Evolutionary conservation across 2,888 invertebrate genomes (phyloP).

Genomic region (Microplitis manilae): DNA sequence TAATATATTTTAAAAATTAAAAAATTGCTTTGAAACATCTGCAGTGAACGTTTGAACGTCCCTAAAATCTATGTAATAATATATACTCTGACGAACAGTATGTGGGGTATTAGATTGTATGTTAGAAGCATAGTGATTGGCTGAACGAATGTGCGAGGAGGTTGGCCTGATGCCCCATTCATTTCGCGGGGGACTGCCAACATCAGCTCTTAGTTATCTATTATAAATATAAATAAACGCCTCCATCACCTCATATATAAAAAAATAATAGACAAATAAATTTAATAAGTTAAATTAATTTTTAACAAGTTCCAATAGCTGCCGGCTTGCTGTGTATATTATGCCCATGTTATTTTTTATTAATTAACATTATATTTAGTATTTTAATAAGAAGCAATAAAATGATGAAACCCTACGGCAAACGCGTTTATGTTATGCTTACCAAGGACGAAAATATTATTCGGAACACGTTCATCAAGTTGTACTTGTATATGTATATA

Average conservation of each 20-base stretch:
- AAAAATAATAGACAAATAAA: too few species aligned
- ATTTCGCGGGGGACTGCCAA: constrained; percentile 57
- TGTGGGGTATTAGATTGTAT: constrained; percentile 63
- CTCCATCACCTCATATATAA: background rate
- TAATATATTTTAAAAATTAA: too few species aligned
- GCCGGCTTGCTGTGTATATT: too few species aligned
- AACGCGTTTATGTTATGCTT: background rate
- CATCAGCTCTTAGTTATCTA: constrained; percentile 26
- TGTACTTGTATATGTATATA: background rate
- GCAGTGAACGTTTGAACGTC: background rate
- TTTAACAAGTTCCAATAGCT: too few species aligned
- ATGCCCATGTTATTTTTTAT: too few species aligned
- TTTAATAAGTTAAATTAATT: too few species aligned
- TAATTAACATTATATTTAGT: too few species aligned
- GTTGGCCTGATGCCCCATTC: constrained; percentile 65
- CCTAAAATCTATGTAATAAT: background rate
- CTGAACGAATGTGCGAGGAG: constrained; percentile 63
- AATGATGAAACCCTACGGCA: background rate
- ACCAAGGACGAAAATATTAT: background rate
- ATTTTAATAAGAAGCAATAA: background rate
- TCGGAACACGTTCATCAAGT: constrained; percentile 13
- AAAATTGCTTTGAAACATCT: too few species aligned
- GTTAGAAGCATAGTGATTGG: constrained; percentile 68
- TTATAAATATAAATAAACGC: background rate
- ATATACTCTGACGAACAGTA: background rate